These are phyloP conservation scores for Microctonus hyperodae DNA, from an alignment of 2,888 invertebrate genomes.

Conservation along the genomic window DNA sequence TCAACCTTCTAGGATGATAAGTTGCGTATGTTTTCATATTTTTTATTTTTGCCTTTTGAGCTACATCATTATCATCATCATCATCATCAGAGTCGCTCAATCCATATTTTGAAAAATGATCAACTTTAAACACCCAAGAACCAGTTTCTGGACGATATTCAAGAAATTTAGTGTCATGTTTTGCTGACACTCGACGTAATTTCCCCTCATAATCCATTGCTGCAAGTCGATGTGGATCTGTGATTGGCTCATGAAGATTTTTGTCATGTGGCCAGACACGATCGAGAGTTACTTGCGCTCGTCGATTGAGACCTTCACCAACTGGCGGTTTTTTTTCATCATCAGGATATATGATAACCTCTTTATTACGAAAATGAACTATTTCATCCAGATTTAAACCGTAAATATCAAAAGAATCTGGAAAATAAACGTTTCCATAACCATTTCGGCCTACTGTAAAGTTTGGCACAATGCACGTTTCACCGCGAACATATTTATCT, in stretches of 20 bases:
- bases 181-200: conserved; percentile 82
- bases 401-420: conserved; percentile 83
- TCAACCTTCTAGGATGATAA: not conserved
- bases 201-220: conserved; percentile 87
- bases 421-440: conserved; percentile 90
- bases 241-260: conserved; percentile 79
- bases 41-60: conserved; percentile 52
- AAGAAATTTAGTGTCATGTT: conserved; percentile 88
- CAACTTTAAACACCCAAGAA: conserved; percentile 96
- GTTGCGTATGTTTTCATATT: conserved; percentile 37
- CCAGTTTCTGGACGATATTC: conserved; percentile 96
- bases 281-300: conserved; percentile 91
- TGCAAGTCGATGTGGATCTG: conserved; percentile 77
- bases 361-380: conserved; percentile 93
- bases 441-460: conserved; percentile 89
- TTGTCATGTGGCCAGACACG: conserved; percentile 94
- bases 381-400: conserved; percentile 87
- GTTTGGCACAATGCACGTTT: conserved; percentile 83
- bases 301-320: conserved; percentile 87
- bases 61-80: conserved; percentile 71
- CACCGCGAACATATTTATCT: conserved; percentile 73
- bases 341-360: conserved; percentile 94
- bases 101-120: conserved; percentile 95
- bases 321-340: conserved; percentile 85
- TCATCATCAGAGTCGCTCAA: conserved; percentile 90